A percentile compares a stretch with the other conserved stretches of the same genome.
These are phyloP conservation scores for Calameuta idolon DNA, from an alignment of 2,888 invertebrate genomes.

Conservation along the genomic window DNA sequence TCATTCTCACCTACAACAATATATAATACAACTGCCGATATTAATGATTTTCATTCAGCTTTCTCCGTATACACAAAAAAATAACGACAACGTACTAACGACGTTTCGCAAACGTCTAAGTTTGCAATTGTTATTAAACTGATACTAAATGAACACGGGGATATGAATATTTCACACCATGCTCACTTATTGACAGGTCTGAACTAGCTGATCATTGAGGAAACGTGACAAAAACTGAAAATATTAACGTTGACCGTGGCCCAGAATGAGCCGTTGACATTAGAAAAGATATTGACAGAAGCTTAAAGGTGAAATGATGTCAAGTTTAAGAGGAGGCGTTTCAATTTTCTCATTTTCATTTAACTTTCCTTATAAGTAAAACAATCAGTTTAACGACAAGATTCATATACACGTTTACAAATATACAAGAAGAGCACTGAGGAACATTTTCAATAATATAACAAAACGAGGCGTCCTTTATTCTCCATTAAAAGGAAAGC, in stretches of 20 bases:
- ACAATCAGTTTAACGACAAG: not conserved
- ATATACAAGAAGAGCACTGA: not conserved
- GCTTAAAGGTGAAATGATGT: conserved; percentile 16
- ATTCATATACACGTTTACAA: not conserved
- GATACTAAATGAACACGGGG: not conserved
- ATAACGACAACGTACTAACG: not conserved
- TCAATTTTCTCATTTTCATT: not conserved
- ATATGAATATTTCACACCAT: not conserved
- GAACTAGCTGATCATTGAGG: conserved; percentile 6
- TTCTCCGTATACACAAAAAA: not conserved
- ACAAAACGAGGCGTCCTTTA: conserved; percentile 42
- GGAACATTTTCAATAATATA: conserved; percentile 28
- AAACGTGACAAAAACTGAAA: conserved; percentile 1
- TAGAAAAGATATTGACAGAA: not conserved
- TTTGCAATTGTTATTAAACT: not conserved
- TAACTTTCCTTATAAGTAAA: not conserved
- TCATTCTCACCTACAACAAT: not conserved
- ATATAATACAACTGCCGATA: not conserved
- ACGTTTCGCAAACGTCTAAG: not conserved
- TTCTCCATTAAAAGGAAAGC: conserved; percentile 38
- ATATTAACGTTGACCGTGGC: not conserved
- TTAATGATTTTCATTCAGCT: not conserved
- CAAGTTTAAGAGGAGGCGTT: not conserved
- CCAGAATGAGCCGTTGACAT: not conserved
- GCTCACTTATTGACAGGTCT: not conserved